Evolutionary conservation across 2,888 invertebrate species (phyloP).

Genomic region (Lamellibrachia columna): DNA sequence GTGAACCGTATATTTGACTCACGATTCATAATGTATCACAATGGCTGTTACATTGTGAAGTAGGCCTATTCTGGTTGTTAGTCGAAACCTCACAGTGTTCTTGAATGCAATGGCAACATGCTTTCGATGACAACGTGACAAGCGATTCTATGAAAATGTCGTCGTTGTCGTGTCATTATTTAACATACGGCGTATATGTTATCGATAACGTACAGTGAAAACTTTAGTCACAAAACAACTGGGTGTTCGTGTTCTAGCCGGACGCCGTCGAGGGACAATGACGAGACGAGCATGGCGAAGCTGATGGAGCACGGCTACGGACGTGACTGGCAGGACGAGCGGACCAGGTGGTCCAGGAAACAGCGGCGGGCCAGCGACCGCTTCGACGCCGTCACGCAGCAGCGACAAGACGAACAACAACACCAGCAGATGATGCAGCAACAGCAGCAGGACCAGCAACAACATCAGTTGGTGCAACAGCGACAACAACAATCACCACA

Average conservation of each 20-base stretch:
- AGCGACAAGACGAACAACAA: background rate
- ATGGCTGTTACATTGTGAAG: no score
- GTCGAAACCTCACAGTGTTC: no score
- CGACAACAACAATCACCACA: background rate
- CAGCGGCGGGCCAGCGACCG: background rate
- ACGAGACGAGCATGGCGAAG: constrained; percentile 22
- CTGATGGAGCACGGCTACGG: constrained; percentile 29
- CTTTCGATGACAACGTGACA: no score
- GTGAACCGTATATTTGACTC: no score
- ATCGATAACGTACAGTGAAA: no score
- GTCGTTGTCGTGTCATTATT: no score
- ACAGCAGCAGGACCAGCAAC: background rate
- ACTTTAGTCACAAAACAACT: background rate
- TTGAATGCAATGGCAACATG: no score
- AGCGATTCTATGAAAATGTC: no score
- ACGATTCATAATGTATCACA: no score
- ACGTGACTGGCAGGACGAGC: constrained; percentile 24
- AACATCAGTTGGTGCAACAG: background rate
- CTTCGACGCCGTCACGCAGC: constrained; percentile 8
- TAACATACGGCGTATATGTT: no score
- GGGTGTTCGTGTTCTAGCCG: background rate
- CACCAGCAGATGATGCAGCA: background rate
- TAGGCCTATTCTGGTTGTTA: no score
- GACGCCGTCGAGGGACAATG: background rate
- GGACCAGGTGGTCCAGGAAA: constrained; percentile 22